phyloP scores from a whole-genome alignment of 2,888 invertebrate species.

The Apodemia duryi region DNA sequence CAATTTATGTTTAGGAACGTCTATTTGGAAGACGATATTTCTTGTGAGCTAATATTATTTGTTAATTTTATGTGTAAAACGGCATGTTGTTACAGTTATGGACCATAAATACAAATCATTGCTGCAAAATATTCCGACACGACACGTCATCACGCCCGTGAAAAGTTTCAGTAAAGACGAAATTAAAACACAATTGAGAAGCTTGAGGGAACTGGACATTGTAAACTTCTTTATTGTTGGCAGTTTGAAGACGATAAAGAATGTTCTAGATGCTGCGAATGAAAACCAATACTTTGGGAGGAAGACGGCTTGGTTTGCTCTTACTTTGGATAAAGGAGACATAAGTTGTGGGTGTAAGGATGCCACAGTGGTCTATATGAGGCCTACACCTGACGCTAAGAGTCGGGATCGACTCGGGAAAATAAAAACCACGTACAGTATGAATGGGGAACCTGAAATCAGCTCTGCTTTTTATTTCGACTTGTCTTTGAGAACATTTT shows the following conservation, averaged over 20 bases:
- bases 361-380: constrained; percentile 86
- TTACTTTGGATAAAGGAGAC: constrained; percentile 87
- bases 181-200: constrained; percentile 83
- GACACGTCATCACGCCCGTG: constrained; percentile 89
- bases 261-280: constrained; percentile 84
- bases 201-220: constrained; percentile 89
- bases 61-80: constrained; percentile 27
- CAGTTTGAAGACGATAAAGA: constrained; percentile 83
- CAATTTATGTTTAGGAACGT: no score
- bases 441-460: constrained; percentile 86
- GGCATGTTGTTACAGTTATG: constrained; percentile 82
- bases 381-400: constrained; percentile 84
- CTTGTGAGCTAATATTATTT: not conserved
- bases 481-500: constrained; percentile 84
- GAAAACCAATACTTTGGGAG: constrained; percentile 87
- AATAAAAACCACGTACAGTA: constrained; percentile 84
- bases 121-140: constrained; percentile 92
- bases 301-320: constrained; percentile 93
- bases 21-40: not conserved
- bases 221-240: constrained; percentile 94
- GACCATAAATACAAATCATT: constrained; percentile 96
- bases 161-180: constrained; percentile 80
- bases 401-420: constrained; percentile 85
- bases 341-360: constrained; percentile 87
- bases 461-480: constrained; percentile 94